Conservation (phyloP, 2,888 invertebrate species). For the Temnothorax ravouxi region DNA sequence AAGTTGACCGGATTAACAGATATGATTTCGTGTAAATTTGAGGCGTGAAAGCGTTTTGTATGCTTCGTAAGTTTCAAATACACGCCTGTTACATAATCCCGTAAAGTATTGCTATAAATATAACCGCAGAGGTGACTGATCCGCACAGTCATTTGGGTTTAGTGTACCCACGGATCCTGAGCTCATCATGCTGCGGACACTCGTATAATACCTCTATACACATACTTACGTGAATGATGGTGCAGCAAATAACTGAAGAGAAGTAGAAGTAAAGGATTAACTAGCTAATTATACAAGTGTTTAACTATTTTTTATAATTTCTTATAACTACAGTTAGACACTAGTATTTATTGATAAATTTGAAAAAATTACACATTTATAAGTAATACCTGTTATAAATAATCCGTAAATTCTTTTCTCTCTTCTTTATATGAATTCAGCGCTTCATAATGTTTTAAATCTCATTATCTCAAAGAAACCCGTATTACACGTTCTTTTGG, state of each 20-base stretch:
- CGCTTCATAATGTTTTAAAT: not conserved
- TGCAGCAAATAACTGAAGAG: not conserved
- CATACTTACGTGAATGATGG: not conserved
- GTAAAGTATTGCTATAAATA: conserved; percentile 18
- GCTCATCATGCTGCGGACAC: not conserved
- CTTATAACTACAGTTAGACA: not conserved
- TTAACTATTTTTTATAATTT: not conserved
- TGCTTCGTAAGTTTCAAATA: not conserved
- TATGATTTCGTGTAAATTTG: not conserved
- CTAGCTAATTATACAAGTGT: not conserved
- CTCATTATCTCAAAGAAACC: not conserved
- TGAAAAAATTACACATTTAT: not conserved
- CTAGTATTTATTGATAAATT: not conserved
- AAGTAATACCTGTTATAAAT: not conserved
- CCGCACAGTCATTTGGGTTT: not conserved
- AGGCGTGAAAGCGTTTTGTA: not conserved
- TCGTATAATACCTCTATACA: not conserved
- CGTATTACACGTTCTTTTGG: not conserved
- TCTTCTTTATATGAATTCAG: not conserved
- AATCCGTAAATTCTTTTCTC: not conserved
- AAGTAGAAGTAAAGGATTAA: not conserved
- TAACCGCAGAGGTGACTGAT: not conserved
- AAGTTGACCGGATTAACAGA: not conserved
- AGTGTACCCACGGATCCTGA: not conserved
- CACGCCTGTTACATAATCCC: not conserved